Evolutionary conservation across 1,140 invertebrate species (phyloP), one percentile per base, ranked within the genome.

Genomic region (Eumeta japonica): DNA sequence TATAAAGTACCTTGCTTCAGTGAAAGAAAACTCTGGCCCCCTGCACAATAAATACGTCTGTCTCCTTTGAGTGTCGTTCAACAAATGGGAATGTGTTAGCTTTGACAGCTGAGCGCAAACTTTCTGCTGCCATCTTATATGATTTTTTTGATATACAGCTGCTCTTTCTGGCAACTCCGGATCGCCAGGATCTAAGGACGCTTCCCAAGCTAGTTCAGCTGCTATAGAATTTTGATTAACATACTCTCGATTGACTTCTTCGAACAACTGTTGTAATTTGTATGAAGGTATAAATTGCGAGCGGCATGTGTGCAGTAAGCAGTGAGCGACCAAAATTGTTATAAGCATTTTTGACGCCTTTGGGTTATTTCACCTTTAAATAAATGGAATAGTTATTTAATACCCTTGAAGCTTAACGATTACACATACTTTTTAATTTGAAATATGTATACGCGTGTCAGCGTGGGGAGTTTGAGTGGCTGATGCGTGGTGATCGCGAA

Each of bases 1-100:
- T n/a, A n/a, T n/a, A n/a, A n/a, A n/a, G n/a, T 51, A 70, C 65
- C 58, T 59, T 10, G 49, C 50, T 46, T 70, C 61, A 11, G 54
- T 38, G 31, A 45, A 45, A 28, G 43, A 57, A 24, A 37, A 70
- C 9, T 38, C 52, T 1, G 58, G 54, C 24, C 56, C 63, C 46
- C 57, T 52, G 28, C 62, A 67, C 17, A 67, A 16, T 2, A 71
- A 41, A 51, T 58, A 60, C 3, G 46, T 45, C 39, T 64, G 62
- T 28, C 62, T 52, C 10, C 38, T 38, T 18, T 64, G 57, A 15
- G 59, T 59, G 14, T 20, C 29, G 35, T 66, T 67, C n/a, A 62
- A 29, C 24, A 45, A 33, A 28, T 50, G 41, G 39, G 30, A 24
- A 3, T 43, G 35, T 35, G 44, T 36, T 16, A 67, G 33, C 39